phyloP scores from a whole-genome alignment of 2,888 invertebrate species.

The Acanthosepion pharaonis region DNA sequence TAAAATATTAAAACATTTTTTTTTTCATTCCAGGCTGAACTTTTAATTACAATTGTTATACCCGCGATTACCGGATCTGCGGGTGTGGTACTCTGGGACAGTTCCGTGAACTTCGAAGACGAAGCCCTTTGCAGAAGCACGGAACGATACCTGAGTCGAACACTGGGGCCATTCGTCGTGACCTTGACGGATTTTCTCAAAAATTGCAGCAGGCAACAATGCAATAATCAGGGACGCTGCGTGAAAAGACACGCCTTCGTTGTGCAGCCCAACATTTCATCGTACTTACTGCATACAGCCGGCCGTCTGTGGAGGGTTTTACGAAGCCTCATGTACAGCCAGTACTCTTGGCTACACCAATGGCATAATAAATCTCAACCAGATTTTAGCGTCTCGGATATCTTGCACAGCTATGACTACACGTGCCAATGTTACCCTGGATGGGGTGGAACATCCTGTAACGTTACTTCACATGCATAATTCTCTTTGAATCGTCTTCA shows the following conservation, averaged over 20 bases:
- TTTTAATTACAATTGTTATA: conserved; percentile 59
- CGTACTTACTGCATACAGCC: too few relatives aligned
- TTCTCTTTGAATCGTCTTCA: neutral
- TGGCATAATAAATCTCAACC: neutral
- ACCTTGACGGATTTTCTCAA: conserved; percentile 54
- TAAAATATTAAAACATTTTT: neutral
- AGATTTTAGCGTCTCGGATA: neutral
- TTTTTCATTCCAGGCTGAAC: conserved; percentile 57
- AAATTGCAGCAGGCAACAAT: conserved; percentile 52
- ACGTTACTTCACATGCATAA: neutral
- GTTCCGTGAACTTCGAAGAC: conserved; percentile 53
- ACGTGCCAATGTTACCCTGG: neutral
- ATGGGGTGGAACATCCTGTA: neutral
- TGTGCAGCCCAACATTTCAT: neutral
- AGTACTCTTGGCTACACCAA: neutral
- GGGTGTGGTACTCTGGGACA: conserved; percentile 67
- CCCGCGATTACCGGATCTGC: conserved; percentile 61
- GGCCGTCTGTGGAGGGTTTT: too few relatives aligned
- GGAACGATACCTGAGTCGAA: conserved; percentile 56
- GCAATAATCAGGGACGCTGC: conserved; percentile 59
- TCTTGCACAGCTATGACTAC: neutral
- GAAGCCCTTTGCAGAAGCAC: conserved; percentile 56
- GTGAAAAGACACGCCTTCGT: neutral
- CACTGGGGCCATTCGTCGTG: conserved; percentile 62
- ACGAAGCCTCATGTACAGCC: neutral